Evolutionary conservation across 2,113 vertebrate genomes (phyloP).

Genomic region (Microtus montanus): DNA sequence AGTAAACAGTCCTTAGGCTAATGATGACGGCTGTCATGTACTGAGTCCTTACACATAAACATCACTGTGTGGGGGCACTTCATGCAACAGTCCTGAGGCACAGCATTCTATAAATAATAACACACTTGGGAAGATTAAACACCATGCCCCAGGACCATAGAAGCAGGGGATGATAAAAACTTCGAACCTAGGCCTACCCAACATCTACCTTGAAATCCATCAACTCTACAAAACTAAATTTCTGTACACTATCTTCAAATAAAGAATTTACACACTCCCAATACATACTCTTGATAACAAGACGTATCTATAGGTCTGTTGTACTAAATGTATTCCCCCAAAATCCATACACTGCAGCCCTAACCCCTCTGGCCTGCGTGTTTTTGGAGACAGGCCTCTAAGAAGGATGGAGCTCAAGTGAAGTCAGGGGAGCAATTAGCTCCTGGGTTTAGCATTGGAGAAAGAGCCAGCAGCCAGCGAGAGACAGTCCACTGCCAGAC

Average conservation of each 20-base stretch:
- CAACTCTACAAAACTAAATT: background rate
- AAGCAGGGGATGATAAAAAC: background rate
- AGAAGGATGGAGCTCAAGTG: background rate
- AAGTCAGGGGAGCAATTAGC: background rate
- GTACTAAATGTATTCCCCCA: background rate
- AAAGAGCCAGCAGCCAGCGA: background rate
- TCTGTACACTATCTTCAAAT: background rate
- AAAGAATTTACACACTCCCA: background rate
- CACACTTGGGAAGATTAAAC: slow-evolving; percentile 21
- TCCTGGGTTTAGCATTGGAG: background rate
- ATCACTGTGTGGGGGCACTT: background rate
- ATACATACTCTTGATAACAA: background rate
- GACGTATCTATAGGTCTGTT: background rate
- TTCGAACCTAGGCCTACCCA: background rate
- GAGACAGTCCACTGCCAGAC: background rate
- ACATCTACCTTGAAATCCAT: background rate
- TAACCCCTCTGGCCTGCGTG: background rate
- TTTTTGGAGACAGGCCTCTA: background rate
- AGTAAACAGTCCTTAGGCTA: background rate
- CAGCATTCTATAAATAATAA: slow-evolving; percentile 22
- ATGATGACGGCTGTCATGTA: background rate
- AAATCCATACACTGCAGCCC: background rate
- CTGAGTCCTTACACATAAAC: background rate
- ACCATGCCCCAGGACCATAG: background rate
- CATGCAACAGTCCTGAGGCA: background rate